Evolutionary conservation across 2,888 invertebrate genomes (phyloP), one percentile per base, ranked within the genome.

Genomic region (Coremacera marginata): DNA sequence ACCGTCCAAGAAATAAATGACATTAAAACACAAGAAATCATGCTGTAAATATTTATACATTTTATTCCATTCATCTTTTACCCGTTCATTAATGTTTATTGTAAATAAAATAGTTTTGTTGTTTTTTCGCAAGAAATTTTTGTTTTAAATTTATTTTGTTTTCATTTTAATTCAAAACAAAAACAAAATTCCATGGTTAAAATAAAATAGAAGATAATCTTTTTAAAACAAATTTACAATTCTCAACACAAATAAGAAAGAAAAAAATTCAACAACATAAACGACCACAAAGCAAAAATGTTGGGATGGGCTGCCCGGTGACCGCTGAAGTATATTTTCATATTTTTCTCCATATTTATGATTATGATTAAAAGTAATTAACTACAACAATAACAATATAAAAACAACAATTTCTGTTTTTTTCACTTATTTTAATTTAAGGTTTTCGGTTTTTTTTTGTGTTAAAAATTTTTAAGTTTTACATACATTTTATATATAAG

Each of bases 241-340:
- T 73, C 62, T 62, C 19, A 65, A 65, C 11, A 74, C 31, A 52
- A 60, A 65, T 19, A 65, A 67, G n/a, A 63, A 74, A 60, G 27
- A 19, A 19, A 72, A 60, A 57, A 70, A 71, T 73, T 78, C 65
- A 81, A 60, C 62, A 79, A 82, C 82, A 82, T 81, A 83, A 84
- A 84, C 81, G 83, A 82, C 82, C 81, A 80, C 81, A 82, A 83
- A 82, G 78, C 80, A 81, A 82, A 85, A 83, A 84, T 89, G 89
- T 89, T 89, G 89, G 89, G 89, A 89, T 89, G 89, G 89, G 89
- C 89, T 89, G 89, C 89, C 89, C 89, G 89, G 88, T 89, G 88
- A 89, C 88, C 89, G 88, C 88, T 88, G 88, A 88, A 88, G 88
- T 88, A 87, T 86, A 87, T 86, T 84, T 86, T 84, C 22, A 65